Evolutionary conservation across 2,797 vertebrate genomes (phyloP).

Genomic region (Squalus acanthias): DNA sequence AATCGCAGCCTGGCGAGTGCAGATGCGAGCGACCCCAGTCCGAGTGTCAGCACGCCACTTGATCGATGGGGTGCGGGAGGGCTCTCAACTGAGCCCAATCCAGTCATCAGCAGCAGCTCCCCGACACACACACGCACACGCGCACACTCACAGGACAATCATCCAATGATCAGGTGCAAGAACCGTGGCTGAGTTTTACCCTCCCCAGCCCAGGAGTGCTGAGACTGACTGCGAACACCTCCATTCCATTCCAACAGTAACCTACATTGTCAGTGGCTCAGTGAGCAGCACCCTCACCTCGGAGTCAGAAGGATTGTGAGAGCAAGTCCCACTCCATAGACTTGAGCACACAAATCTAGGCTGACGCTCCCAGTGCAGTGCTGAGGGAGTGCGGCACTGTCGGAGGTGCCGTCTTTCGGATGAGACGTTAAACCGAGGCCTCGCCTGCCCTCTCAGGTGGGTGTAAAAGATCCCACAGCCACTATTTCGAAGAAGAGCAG

Average conservation of each 20-base stretch:
- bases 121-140: too few relatives aligned
- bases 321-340: too few relatives aligned
- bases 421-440: too few relatives aligned
- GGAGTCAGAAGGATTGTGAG: too few relatives aligned
- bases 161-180: not conserved
- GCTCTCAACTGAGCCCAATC: not conserved
- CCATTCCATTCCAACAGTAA: not conserved
- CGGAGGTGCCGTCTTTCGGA: too few relatives aligned
- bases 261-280: not conserved
- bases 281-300: too few relatives aligned
- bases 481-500: too few relatives aligned
- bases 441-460: too few relatives aligned
- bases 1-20: not conserved
- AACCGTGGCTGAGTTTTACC: not conserved
- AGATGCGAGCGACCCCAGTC: not conserved
- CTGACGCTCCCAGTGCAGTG: too few relatives aligned
- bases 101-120: not conserved
- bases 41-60: not conserved
- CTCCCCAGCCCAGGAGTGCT: not conserved
- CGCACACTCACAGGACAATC: not conserved
- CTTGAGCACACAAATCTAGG: too few relatives aligned
- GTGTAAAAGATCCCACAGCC: too few relatives aligned
- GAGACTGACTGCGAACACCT: not conserved
- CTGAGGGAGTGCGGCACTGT: too few relatives aligned
- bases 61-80: not conserved